Evolutionary conservation across 2,113 vertebrate species (phyloP).

Genomic region (Tursiops truncatus): DNA sequence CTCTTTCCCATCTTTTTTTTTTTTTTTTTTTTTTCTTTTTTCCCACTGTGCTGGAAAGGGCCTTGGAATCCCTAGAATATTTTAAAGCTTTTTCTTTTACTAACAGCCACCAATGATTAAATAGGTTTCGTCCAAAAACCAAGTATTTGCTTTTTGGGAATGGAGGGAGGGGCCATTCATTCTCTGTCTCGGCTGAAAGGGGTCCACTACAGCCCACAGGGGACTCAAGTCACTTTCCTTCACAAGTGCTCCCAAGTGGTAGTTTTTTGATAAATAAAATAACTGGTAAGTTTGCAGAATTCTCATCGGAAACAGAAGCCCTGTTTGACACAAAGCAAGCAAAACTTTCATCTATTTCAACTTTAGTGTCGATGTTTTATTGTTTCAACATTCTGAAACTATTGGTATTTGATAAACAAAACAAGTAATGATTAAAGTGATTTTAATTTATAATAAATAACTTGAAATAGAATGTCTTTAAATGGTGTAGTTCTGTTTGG

Average conservation of each 20-base stretch:
- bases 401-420: neutral
- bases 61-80: neutral
- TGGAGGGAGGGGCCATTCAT: rapidly evolving
- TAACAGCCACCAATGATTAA: constrained; percentile 23
- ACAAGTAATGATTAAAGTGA: neutral
- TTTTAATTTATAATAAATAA: neutral
- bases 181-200: neutral
- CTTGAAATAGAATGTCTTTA: neutral
- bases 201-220: neutral
- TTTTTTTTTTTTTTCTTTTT: neutral
- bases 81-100: constrained; percentile 63
- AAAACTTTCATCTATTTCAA: neutral
- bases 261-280: constrained; percentile 24
- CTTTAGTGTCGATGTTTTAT: neutral
- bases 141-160: neutral
- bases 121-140: constrained; percentile 7
- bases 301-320: neutral
- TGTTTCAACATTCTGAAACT: neutral
- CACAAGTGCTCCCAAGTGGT: neutral
- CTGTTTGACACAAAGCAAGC: neutral
- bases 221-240: neutral
- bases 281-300: neutral
- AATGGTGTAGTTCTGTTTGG: neutral
- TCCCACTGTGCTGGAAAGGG: neutral
- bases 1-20: neutral